phyloP scores from a whole-genome alignment of 2,888 invertebrate genomes.

The Meandrusa payeni region DNA sequence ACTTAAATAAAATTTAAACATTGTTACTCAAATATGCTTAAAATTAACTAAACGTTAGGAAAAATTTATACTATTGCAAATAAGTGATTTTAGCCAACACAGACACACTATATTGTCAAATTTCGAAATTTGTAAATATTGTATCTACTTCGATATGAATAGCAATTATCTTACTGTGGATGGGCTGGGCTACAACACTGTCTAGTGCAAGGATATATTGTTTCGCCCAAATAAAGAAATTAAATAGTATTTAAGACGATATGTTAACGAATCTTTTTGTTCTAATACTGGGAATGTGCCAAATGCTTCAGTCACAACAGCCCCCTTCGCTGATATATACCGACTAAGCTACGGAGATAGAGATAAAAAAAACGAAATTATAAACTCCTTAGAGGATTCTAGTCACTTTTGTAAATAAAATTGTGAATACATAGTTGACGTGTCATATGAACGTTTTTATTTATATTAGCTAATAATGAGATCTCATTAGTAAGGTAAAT shows the following conservation, averaged over 20 bases:
- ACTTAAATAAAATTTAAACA: slow-evolving; percentile 75
- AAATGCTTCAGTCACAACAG: slow-evolving; percentile 66
- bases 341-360: slow-evolving; percentile 61
- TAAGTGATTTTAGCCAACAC: slow-evolving; percentile 68
- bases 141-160: slow-evolving; percentile 49
- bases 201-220: slow-evolving; percentile 35
- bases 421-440: slow-evolving; percentile 76
- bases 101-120: slow-evolving; percentile 38
- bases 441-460: slow-evolving; percentile 71
- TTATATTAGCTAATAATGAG: slow-evolving; percentile 72
- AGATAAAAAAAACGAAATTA: slow-evolving; percentile 54
- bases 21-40: slow-evolving; percentile 77
- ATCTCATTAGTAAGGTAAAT: slow-evolving; percentile 78
- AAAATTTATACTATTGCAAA: slow-evolving; percentile 69
- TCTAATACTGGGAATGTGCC: slow-evolving; percentile 74
- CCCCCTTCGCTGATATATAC: slow-evolving; percentile 60
- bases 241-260: slow-evolving; percentile 51
- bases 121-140: slow-evolving; percentile 57
- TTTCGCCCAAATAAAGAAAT: slow-evolving; percentile 49
- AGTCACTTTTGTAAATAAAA: slow-evolving; percentile 78
- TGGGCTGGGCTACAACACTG: slow-evolving; percentile 30
- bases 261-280: slow-evolving; percentile 50
- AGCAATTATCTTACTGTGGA: slow-evolving; percentile 42
- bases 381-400: slow-evolving; percentile 69
- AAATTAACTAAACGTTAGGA: slow-evolving; percentile 71